Evolutionary conservation across 2,797 vertebrate genomes (phyloP).

Genomic region (Sebastes itinus): DNA sequence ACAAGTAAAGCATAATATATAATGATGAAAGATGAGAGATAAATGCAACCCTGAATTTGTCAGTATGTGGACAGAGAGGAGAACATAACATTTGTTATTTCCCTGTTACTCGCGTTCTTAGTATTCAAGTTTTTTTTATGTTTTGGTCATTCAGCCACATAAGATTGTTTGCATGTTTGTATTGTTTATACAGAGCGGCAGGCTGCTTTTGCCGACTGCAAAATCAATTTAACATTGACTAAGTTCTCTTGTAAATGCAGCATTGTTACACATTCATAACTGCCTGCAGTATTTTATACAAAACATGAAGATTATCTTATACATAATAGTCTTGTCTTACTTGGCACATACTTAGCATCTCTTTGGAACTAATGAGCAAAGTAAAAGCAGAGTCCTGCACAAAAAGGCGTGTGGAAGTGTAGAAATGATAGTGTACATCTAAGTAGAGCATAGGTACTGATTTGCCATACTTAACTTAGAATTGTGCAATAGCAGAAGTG

Average conservation of each 20-base stretch:
- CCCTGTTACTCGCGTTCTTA: not conserved
- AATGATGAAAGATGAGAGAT: not conserved
- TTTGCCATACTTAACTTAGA: conserved; percentile 3
- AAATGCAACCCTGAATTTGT: not conserved
- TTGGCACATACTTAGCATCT: not conserved
- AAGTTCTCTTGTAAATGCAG: not conserved
- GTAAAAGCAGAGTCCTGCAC: not conserved
- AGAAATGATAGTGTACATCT: not conserved
- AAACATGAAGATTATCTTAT: not conserved
- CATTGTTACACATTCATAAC: not conserved
- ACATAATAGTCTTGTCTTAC: not conserved
- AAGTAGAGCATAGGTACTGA: conserved; percentile 9
- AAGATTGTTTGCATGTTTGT: not conserved
- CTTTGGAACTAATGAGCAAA: not conserved
- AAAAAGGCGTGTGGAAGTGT: not conserved
- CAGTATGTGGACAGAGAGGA: not conserved
- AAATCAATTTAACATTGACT: not conserved
- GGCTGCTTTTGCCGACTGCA: not conserved
- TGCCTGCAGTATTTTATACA: not conserved
- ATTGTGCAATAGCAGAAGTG: conserved; percentile 52
- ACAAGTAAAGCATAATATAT: not conserved
- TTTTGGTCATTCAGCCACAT: not conserved
- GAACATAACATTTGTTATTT: not conserved
- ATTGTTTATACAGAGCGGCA: not conserved
- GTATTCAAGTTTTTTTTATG: not conserved